A percentile compares a stretch with the other conserved stretches of the same genome.
Evolutionary conservation across 2,797 vertebrate genomes (phyloP).

Genomic region (Microcaecilia unicolor): DNA sequence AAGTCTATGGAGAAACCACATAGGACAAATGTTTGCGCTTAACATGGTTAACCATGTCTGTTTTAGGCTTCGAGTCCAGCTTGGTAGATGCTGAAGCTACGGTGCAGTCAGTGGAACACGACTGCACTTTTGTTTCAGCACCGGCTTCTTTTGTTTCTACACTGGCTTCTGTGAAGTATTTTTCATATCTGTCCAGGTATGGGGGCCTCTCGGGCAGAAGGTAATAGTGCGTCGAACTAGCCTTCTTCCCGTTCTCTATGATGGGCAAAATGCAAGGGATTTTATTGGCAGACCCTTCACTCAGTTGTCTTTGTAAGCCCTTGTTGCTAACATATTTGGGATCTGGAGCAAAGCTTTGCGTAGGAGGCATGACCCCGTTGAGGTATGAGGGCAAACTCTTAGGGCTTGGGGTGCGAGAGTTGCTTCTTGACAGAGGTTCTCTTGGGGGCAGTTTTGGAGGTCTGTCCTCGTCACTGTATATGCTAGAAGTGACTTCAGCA

Average conservation of each 20-base stretch:
- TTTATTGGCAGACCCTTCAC: constrained; percentile 71
- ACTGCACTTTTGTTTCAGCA: constrained; percentile 26
- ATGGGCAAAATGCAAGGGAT: constrained; percentile 84
- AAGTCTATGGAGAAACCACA: constrained; percentile 58
- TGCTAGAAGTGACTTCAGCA: constrained; percentile 81
- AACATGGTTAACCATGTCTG: constrained; percentile 40
- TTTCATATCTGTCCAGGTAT: constrained; percentile 72
- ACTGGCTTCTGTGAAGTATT: constrained; percentile 72
- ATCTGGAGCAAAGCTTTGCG: constrained; percentile 93
- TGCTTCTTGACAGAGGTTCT: constrained; percentile 70
- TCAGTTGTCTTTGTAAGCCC: constrained; percentile 82
- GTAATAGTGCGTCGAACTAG: constrained; percentile 89
- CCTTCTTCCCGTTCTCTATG: constrained; percentile 82
- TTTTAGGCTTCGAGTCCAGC: constrained; percentile 31
- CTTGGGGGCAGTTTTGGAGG: constrained; percentile 89
- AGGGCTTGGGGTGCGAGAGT: constrained; percentile 83
- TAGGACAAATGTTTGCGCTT: constrained; percentile 68
- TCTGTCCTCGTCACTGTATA: constrained; percentile 81
- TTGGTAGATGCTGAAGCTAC: constrained; percentile 17
- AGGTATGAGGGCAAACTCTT: constrained; percentile 86
- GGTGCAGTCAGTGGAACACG: constrained; percentile 26
- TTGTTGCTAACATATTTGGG: constrained; percentile 88
- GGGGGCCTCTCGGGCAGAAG: constrained; percentile 76
- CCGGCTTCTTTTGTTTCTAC: constrained; percentile 39
- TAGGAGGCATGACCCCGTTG: constrained; percentile 91